Evolutionary conservation across 2,113 vertebrate species (phyloP), one percentile per base, ranked within the genome.

Genomic region (Felis chaus): DNA sequence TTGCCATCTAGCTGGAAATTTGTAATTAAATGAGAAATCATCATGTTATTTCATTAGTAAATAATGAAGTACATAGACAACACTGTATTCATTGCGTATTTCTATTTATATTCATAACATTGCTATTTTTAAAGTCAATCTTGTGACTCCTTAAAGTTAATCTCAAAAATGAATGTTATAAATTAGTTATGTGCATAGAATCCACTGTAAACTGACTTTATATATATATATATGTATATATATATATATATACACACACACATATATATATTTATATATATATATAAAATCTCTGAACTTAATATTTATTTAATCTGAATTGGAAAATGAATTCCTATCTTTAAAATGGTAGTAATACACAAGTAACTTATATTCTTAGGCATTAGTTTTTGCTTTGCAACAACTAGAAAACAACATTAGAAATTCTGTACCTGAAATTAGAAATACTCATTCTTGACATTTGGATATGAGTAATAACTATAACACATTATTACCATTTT

Each of bases 1-100:
- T 88, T 88, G 21, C 18, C 45, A 84, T 79, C 33, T 80, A 88
- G 6, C 36, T 16, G 10, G 39, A 80, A 95, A 84, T 89, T 61
- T 57, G 39, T 45, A 91, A 85, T 95, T 48, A 96, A 96, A 84
- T 88, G 66, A 95, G 55, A 82, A 87, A 90, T 88, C 61, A 87
- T n/a, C 16, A 39, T 45, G 41, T 65, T 33, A 55, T 78, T 86
- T 94, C 79, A 97, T 63, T 88, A 84, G 53, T 53, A 95, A 92
- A 93, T 87, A 96, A 93, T 65, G 61, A 69, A 78, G 53, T 50
- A 27, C 36, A 79, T 1, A 89, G 31, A 93, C 4, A 91, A 57
- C 14, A 97, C 14, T 68, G 48, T 68, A 69, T 65, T 18, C 21
- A 41, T 66, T 94, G 57, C 8, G 41, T 71, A 86, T 76, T 83